These are phyloP conservation scores for Nothocercus julius DNA, from an alignment of 2,113 vertebrate species.

Conservation along the genomic window DNA sequence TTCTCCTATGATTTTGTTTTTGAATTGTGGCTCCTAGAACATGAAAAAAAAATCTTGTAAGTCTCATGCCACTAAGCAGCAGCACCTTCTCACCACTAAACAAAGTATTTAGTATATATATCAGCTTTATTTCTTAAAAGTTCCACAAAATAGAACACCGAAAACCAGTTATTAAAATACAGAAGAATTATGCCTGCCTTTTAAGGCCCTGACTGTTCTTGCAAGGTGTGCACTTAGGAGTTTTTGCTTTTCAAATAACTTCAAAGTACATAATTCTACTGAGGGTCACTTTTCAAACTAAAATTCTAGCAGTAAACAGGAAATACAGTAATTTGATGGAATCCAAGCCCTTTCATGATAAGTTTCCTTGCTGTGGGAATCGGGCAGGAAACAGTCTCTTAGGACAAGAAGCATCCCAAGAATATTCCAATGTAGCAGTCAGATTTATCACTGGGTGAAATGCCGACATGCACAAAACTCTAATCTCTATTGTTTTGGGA, in stretches of 20 bases:
- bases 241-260: background rate
- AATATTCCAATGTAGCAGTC: background rate
- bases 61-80: background rate
- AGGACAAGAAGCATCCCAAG: background rate
- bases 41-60: background rate
- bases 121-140: background rate
- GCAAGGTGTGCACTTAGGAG: background rate
- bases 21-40: constrained; percentile 83
- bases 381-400: constrained; percentile 29
- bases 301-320: constrained; percentile 36
- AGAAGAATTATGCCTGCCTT: background rate
- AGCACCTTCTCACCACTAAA: background rate
- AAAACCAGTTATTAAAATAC: background rate
- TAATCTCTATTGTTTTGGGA: background rate
- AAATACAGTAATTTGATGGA: constrained; percentile 33
- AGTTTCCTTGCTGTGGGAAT: constrained; percentile 33
- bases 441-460: background rate
- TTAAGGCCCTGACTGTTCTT: background rate
- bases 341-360: constrained; percentile 31
- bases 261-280: background rate
- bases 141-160: background rate
- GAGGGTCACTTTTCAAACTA: background rate
- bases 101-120: background rate
- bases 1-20: constrained; percentile 88
- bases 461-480: background rate